phyloP scores from a whole-genome alignment of 2,113 vertebrate genomes.

The Barbus barbus region DNA sequence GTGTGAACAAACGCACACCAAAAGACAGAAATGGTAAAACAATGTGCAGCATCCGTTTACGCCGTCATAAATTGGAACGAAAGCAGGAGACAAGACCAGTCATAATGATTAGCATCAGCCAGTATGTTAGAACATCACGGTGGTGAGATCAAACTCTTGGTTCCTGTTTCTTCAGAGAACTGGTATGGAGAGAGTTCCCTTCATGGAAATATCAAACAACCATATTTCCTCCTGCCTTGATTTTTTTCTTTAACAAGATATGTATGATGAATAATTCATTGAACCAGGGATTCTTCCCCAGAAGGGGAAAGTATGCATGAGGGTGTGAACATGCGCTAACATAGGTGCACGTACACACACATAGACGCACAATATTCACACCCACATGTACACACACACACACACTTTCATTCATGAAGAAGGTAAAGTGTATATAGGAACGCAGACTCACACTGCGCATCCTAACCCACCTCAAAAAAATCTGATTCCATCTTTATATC shows the following conservation, averaged over 20 bases:
- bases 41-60: neutral
- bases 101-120: constrained; percentile 22
- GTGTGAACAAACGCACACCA: neutral
- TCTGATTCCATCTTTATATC: neutral
- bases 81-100: constrained; percentile 21
- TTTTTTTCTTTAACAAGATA: constrained; percentile 53
- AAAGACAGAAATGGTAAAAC: constrained; percentile 5
- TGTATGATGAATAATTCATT: constrained; percentile 66
- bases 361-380: constrained; percentile 11
- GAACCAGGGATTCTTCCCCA: constrained; percentile 51
- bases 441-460: neutral
- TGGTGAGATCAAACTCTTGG: constrained; percentile 21
- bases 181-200: constrained; percentile 35
- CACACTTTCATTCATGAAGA: neutral
- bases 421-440: constrained; percentile 35
- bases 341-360: constrained; percentile 31
- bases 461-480: neutral
- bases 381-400: neutral
- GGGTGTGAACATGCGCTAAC: constrained; percentile 9
- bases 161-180: constrained; percentile 10
- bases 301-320: constrained; percentile 2
- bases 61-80: neutral
- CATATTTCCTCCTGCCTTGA: constrained; percentile 52
- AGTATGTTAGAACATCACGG: constrained; percentile 9
- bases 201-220: constrained; percentile 55